A percentile compares a stretch with the other conserved stretches of the same genome.
These are phyloP conservation scores for Nemopilema nomurai DNA, from an alignment of 30 jellyfish, hydroid and myxozoan genomes.

Conservation along the genomic window DNA sequence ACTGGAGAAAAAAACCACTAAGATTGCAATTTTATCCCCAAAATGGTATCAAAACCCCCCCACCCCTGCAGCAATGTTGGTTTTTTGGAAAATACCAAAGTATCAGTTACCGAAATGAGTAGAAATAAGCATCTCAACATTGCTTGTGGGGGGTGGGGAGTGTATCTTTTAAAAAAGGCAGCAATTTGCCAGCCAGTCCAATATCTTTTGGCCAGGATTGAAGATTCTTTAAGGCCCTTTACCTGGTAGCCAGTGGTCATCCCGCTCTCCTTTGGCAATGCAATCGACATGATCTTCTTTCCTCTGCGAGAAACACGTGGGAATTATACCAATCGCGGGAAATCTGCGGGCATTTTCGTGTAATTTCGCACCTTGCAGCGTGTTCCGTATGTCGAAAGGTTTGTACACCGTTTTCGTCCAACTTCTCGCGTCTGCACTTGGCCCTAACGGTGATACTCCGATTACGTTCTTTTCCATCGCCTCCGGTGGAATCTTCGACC, in stretches of 20 bases:
- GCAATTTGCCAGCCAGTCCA: too few species aligned
- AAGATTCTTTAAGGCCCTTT: not conserved
- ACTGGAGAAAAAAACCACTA: too few species aligned
- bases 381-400: not conserved
- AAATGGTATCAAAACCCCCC: too few species aligned
- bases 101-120: too few species aligned
- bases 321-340: constrained; percentile 62
- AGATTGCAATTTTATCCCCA: too few species aligned
- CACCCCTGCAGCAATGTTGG: too few species aligned
- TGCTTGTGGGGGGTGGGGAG: too few species aligned
- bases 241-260: constrained; percentile 73
- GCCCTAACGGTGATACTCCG: not conserved
- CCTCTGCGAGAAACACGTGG: constrained; percentile 16
- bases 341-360: not conserved
- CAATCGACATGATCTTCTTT: not conserved
- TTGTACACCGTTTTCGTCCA: constrained; percentile 53
- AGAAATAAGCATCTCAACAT: too few species aligned
- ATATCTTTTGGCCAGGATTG: too few species aligned
- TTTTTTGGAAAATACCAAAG: too few species aligned
- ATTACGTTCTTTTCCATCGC: constrained; percentile 4
- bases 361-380: not conserved
- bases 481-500: constrained; percentile 25
- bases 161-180: too few species aligned
- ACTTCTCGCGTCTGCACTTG: constrained; percentile 24
- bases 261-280: not conserved